Evolutionary conservation across 2,888 invertebrate genomes (phyloP).

Genomic region (Oscheius myriophilus): DNA sequence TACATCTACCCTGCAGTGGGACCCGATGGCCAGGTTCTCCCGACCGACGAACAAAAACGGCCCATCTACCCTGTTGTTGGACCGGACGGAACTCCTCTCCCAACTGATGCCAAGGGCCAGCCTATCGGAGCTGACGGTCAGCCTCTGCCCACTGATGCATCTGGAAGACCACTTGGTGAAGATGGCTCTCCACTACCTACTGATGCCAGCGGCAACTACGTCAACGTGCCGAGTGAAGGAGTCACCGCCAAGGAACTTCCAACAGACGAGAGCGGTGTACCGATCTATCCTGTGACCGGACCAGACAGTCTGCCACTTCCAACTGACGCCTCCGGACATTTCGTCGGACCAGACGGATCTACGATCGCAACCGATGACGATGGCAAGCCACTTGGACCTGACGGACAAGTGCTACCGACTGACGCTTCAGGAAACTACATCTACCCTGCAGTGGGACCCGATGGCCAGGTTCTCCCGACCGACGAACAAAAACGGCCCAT

Average conservation of each 20-base stretch:
- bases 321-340: constrained; percentile 35
- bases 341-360: not conserved
- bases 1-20: constrained; percentile 37
- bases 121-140: not conserved
- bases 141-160: constrained; percentile 38
- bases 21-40: constrained; percentile 24
- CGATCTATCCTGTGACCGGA: constrained; percentile 36
- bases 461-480: constrained; percentile 39
- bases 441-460: constrained; percentile 29
- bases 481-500: constrained; percentile 35
- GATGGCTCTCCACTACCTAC: constrained; percentile 33
- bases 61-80: constrained; percentile 7
- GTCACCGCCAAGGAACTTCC: constrained; percentile 17
- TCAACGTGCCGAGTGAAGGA: not conserved
- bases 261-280: constrained; percentile 1
- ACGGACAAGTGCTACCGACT: constrained; percentile 38
- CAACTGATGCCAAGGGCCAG: constrained; percentile 7
- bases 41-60: constrained; percentile 17
- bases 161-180: constrained; percentile 34
- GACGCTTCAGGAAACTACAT: constrained; percentile 33
- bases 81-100: constrained; percentile 7
- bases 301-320: constrained; percentile 33
- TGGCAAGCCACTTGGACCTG: constrained; percentile 32
- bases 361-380: not conserved
- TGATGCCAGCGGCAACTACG: constrained; percentile 17